Base-by-base conservation (phyloP, 1,140 invertebrate species). In the Eubasilissa regina region DNA sequence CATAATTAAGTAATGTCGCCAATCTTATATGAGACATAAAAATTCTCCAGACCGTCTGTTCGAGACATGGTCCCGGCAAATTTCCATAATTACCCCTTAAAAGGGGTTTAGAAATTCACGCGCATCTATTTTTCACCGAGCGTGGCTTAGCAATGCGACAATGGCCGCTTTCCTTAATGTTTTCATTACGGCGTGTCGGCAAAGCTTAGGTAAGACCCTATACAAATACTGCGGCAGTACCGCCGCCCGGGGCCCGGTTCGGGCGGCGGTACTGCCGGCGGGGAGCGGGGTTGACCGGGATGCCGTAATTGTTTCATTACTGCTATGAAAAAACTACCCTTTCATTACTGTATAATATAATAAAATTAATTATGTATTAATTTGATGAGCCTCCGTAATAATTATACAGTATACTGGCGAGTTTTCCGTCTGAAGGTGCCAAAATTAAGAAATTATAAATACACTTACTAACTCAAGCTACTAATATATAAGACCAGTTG, bases 141-240 rank as follows among this genome's bases (percentile, higher is more conserved):
- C 19, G 13, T 21, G 12, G 47, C 68, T 73, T 35, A 70, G 45
- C 66, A 70, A 48, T 70, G 66, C 66, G 66, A 70, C 66, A 56
- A 73, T 56, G 70, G 48, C 48, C 25, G 73, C 35, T 75, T 75
- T 60, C 56, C 58, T 78, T 75, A 78, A 81, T 78, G 77, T 82
- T 82, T 82, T 82, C 81, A 82, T 82, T 82, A 81, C 55, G 66
- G 64, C 66, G 68, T 77, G 77, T 81, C 66, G 55, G 21, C 60
- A 51, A 35, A 21, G 62, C 43, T 48, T 68, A 25, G 43, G 73
- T 55, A 66, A 62, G 47, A 64, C 73, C 76, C 64, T 81, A 72
- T 76, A 81, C 77, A 81, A 79, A 79, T 81, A 81, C 56, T 77
- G 79, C 47, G 79, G 75, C 55, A 8, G 11, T 53, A 73, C 21